Evolutionary conservation across 2,888 invertebrate genomes (phyloP).

Genomic region (Caenorhabditis afra): DNA sequence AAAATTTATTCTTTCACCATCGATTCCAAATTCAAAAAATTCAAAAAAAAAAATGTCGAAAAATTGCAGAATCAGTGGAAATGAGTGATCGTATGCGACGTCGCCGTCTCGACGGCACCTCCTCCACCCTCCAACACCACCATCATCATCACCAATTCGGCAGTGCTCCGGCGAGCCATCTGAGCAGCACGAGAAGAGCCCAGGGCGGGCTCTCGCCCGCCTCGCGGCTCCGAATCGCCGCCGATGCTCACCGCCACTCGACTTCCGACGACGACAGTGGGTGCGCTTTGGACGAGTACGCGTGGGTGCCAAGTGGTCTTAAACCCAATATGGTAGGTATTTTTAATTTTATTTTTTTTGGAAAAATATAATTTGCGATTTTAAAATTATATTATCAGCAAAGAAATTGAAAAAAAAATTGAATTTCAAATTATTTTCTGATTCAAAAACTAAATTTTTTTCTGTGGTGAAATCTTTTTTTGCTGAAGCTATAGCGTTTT

Average conservation of each 20-base stretch:
- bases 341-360: background rate
- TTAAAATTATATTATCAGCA: too few relatives aligned
- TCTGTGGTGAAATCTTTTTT: too few relatives aligned
- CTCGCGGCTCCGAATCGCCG: constrained; percentile 73
- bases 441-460: background rate
- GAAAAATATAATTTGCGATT: too few relatives aligned
- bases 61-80: constrained; percentile 3
- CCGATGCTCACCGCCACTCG: constrained; percentile 73
- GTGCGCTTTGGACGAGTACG: constrained; percentile 96
- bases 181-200: constrained; percentile 3
- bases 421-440: background rate
- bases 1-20: too few relatives aligned
- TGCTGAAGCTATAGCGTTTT: too few relatives aligned
- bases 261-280: constrained; percentile 92
- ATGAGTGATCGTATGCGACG: constrained; percentile 60
- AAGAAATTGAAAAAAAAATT: background rate
- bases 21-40: too few relatives aligned
- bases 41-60: too few relatives aligned
- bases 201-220: constrained; percentile 73
- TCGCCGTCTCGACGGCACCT: constrained; percentile 37
- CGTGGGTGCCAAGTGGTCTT: constrained; percentile 96
- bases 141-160: background rate
- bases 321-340: constrained; percentile 93
- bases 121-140: background rate
- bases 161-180: too few relatives aligned